phyloP scores from a whole-genome alignment of 2,113 vertebrate genomes.

The Dinomys branickii region DNA sequence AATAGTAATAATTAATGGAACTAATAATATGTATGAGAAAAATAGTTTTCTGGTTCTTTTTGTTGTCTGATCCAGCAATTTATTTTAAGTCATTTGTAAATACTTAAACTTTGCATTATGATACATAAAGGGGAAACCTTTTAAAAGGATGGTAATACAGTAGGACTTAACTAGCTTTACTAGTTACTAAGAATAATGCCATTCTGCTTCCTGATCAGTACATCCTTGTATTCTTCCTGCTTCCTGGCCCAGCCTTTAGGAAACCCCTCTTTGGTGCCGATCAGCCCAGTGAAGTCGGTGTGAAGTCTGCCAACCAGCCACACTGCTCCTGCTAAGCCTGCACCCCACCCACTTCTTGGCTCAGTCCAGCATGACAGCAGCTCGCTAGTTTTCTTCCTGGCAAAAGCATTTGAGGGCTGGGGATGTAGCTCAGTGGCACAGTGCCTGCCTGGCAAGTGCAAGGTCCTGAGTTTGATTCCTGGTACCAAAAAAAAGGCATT shows the following conservation, averaged over 20 bases:
- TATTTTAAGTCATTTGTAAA: neutral
- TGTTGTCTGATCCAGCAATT: neutral
- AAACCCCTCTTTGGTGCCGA: neutral
- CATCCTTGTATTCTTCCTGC: neutral
- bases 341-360: neutral
- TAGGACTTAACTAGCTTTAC: neutral
- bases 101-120: conserved; percentile 29
- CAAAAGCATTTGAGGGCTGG: neutral
- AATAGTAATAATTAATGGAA: neutral
- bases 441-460: too few species aligned
- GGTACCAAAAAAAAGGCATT: neutral
- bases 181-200: neutral
- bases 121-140: neutral
- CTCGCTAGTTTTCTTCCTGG: neutral
- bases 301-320: neutral
- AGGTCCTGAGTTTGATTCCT: too few species aligned
- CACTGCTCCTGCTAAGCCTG: neutral
- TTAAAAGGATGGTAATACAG: neutral
- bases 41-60: neutral
- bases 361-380: neutral
- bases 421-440: too few species aligned
- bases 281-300: neutral
- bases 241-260: neutral
- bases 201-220: neutral
- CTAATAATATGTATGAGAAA: neutral